Conservation (phyloP, 2,888 invertebrate species). For the Malacosoma neustria region DNA sequence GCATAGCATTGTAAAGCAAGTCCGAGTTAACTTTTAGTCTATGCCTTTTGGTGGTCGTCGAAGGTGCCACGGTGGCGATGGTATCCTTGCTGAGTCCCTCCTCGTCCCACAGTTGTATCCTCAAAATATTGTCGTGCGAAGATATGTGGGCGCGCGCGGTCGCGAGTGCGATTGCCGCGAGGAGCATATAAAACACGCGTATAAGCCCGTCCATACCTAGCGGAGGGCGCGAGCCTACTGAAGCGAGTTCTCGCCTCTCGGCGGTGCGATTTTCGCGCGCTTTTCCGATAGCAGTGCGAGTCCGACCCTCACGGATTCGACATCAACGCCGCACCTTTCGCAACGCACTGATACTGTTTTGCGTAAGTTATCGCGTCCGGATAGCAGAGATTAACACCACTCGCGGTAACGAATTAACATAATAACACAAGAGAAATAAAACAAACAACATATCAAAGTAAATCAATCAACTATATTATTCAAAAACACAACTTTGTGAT, state of each 20-base stretch:
- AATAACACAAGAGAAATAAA: conserved; percentile 30
- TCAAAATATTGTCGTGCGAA: conserved; percentile 63
- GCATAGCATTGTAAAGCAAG: conserved; percentile 55
- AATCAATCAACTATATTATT: conserved; percentile 51
- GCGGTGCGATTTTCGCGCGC: conserved; percentile 59
- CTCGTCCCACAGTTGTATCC: conserved; percentile 66
- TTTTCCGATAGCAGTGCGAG: conserved; percentile 62
- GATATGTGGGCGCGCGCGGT: conserved; percentile 53
- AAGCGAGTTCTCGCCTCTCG: conserved; percentile 26
- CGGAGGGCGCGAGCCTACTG: conserved; percentile 65
- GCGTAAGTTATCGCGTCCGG: conserved; percentile 38
- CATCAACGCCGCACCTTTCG: conserved; percentile 36
- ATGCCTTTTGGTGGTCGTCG: conserved; percentile 27
- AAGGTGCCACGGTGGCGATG: conserved; percentile 27
- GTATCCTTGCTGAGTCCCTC: conserved; percentile 60
- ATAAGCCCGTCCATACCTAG: conserved; percentile 50
- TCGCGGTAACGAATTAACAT: conserved; percentile 11
- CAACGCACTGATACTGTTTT: conserved; percentile 12
- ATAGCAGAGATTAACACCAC: conserved; percentile 43
- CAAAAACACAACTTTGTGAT: conserved; percentile 42
- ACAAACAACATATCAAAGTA: conserved; percentile 34
- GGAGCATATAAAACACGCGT: conserved; percentile 44
- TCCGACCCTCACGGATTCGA: conserved; percentile 33
- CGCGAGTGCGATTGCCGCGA: conserved; percentile 51
- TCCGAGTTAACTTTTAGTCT: conserved; percentile 57